Evolutionary conservation across 2,888 invertebrate species (phyloP), one percentile per base, ranked within the genome.

Genomic region (Dryadula phaetusa): DNA sequence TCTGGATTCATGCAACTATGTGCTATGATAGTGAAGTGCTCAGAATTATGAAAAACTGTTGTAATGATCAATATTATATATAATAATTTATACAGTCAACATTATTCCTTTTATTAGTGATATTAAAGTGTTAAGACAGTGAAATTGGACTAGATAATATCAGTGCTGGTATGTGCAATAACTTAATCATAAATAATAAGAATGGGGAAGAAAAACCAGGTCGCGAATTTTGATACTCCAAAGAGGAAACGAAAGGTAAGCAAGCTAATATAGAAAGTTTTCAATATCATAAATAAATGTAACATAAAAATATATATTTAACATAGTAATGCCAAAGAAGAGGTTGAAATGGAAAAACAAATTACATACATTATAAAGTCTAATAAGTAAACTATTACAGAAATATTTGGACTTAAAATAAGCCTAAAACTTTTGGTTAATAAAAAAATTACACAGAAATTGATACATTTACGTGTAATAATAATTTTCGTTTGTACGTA

Each of bases 191-290:
- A 58, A 66, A 68, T 53, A 76, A 72, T 73, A 72, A 83, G 74
- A 67, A 85, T 88, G 78, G 82, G 79, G 76, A 86, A 77, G 76
- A 85, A 78, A 75, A 84, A 81, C 72, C 83, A 82, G 66, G 74
- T 75, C 16, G 82, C 81, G 62, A 71, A 82, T 34, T 75, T 83
- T 79, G 89, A 90, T 82, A 88, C 84, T 66, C 77, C 83, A 69
- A 88, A 81, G 72, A 87, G 83, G 75, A 90, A 89, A 78, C 81
- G 81, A 58, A 86, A 85, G 88, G 91, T 91, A 74, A 90, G 90
- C 83, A 74, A 74, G 28, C 10, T 22, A 7, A 37, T 40, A 1
- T 56, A 37, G 12, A 32, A 53, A 14, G 8, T 54, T 53, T 18
- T 34, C 20, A 6, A 20, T 32, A 37, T 14, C 4, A 37, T 37